These are phyloP conservation scores for Delia radicum DNA, from an alignment of 1,140 invertebrate genomes.

Conservation along the genomic window DNA sequence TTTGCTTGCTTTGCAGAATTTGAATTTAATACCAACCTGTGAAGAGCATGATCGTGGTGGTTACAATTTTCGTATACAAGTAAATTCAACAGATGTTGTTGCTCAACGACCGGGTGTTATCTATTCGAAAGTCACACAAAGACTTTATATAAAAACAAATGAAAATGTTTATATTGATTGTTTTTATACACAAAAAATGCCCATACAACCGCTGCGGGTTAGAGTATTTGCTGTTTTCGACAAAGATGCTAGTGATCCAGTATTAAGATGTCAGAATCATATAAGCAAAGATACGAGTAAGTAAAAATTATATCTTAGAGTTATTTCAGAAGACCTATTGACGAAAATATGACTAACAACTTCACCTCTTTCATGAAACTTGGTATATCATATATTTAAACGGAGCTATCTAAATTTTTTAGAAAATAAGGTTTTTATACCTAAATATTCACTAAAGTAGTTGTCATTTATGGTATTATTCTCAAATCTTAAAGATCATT, in stretches of 20 bases:
- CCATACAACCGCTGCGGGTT: constrained; percentile 41
- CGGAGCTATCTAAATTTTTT: no score
- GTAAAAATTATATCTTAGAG: neutral
- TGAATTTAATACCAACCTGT: constrained; percentile 42
- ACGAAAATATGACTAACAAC: no score
- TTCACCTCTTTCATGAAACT: no score
- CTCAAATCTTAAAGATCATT: no score
- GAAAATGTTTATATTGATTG: constrained; percentile 45
- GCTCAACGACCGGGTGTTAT: neutral
- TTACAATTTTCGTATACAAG: constrained; percentile 41
- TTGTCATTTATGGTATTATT: no score
- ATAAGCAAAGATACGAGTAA: constrained; percentile 40
- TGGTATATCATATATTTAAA: no score
- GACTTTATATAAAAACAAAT: constrained; percentile 47
- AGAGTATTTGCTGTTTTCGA: constrained; percentile 44
- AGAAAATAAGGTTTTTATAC: no score
- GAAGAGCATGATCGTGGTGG: constrained; percentile 45
- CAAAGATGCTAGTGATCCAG: constrained; percentile 47
- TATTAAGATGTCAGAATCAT: constrained; percentile 50
- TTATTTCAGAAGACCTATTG: neutral
- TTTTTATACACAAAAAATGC: constrained; percentile 40
- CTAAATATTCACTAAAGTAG: no score
- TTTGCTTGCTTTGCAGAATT: constrained; percentile 28
- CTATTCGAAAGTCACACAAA: constrained; percentile 36
- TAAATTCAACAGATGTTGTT: constrained; percentile 31